Evolutionary conservation across 2,888 invertebrate species (phyloP).

Genomic region (Drosophila picticornis): DNA sequence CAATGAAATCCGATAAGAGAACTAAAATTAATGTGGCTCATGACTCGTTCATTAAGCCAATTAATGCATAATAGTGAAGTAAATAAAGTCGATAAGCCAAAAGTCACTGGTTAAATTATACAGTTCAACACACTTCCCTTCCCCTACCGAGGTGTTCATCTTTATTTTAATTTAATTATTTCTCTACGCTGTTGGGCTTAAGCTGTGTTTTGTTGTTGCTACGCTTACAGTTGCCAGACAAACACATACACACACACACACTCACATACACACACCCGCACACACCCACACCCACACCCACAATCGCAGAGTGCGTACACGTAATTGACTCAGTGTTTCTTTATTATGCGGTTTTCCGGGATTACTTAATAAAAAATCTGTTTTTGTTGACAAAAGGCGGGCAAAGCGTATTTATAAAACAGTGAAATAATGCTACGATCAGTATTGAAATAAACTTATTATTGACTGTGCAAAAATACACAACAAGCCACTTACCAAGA

Average conservation of each 20-base stretch:
- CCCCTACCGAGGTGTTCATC: constrained; percentile 29
- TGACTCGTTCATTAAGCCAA: constrained; percentile 44
- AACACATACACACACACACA: neutral
- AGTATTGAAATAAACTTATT: neutral
- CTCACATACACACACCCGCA: too few species aligned
- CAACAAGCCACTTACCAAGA: neutral
- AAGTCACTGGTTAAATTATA: constrained; percentile 28
- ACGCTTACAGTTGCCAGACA: constrained; percentile 7
- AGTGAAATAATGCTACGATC: neutral
- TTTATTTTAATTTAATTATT: constrained; percentile 62
- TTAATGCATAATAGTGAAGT: constrained; percentile 48
- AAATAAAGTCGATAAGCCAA: constrained; percentile 26
- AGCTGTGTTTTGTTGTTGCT: constrained; percentile 7
- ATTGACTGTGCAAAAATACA: neutral
- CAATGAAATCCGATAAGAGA: constrained; percentile 63
- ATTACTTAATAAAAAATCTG: constrained; percentile 18
- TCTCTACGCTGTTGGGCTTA: constrained; percentile 15
- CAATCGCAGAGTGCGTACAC: constrained; percentile 19
- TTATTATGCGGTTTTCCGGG: constrained; percentile 21
- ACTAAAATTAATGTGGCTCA: constrained; percentile 25
- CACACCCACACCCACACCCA: neutral
- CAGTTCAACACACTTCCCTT: constrained; percentile 51
- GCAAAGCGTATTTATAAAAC: neutral
- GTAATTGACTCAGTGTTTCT: constrained; percentile 48
- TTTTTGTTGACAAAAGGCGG: constrained; percentile 15